These are phyloP conservation scores for Ia io DNA, from an alignment of 2,113 vertebrate species.

Conservation along the genomic window DNA sequence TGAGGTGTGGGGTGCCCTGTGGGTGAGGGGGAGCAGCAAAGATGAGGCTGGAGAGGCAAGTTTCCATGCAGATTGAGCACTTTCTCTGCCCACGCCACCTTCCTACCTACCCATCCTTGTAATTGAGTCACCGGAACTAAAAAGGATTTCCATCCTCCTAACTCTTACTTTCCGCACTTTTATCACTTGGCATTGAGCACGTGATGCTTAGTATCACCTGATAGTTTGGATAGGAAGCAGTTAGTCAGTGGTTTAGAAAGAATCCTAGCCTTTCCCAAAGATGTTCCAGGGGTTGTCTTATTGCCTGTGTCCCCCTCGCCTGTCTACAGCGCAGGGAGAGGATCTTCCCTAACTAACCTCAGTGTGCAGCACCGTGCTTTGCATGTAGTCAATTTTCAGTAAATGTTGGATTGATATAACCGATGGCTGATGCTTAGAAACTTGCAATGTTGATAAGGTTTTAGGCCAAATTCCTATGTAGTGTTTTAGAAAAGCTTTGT, in stretches of 20 bases:
- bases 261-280: background rate
- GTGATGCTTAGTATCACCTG: background rate
- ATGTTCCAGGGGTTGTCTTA: background rate
- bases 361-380: background rate
- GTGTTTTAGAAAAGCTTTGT: background rate
- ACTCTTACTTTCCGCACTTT: background rate
- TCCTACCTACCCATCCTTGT: background rate
- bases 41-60: background rate
- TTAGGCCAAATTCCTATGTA: background rate
- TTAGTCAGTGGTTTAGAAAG: background rate
- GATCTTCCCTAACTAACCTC: background rate
- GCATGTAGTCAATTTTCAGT: background rate
- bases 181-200: background rate
- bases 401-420: too few relatives aligned
- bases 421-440: background rate
- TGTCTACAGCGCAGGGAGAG: background rate
- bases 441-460: background rate
- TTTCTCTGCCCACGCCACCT: background rate
- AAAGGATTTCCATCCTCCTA: background rate
- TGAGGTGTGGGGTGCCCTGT: background rate
- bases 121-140: background rate
- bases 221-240: background rate
- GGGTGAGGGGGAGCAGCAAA: background rate
- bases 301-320: background rate
- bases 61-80: rapidly evolving